Evolutionary conservation across 2,888 invertebrate genomes (phyloP).

Genomic region (Caenorhabditis plicata): DNA sequence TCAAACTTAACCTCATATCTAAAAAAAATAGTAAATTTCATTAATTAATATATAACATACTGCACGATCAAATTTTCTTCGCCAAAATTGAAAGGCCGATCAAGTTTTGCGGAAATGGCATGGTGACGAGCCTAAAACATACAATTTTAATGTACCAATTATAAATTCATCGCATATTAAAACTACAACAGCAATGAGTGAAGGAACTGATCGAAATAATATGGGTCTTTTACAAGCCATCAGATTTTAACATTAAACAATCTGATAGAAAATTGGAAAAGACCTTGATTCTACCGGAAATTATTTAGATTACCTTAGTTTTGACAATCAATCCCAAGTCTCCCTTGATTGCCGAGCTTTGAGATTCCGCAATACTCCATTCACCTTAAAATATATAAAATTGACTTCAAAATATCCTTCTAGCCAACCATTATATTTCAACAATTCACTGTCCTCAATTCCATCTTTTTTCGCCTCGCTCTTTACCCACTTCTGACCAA

Average conservation of each 20-base stretch:
- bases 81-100: constrained; percentile 80
- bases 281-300: not conserved
- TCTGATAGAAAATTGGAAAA: not conserved
- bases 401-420: not conserved
- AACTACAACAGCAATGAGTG: constrained; percentile 4
- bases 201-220: constrained; percentile 15
- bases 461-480: constrained; percentile 88
- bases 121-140: constrained; percentile 76
- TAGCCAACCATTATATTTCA: constrained; percentile 83
- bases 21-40: not conserved
- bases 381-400: constrained; percentile 67
- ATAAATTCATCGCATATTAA: constrained; percentile 8
- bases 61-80: constrained; percentile 80
- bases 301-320: constrained; percentile 73
- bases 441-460: constrained; percentile 82
- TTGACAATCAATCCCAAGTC: constrained; percentile 87
- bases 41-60: constrained; percentile 71
- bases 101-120: constrained; percentile 81
- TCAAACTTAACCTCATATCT: constrained; percentile 75
- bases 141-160: constrained; percentile 9
- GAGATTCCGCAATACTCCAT: constrained; percentile 78
- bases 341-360: constrained; percentile 77
- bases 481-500: constrained; percentile 79
- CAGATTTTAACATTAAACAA: not conserved
- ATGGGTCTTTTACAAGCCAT: constrained; percentile 6